Evolutionary conservation across 2,888 invertebrate genomes (phyloP).

Genomic region (Sinhomidia bicolor): DNA sequence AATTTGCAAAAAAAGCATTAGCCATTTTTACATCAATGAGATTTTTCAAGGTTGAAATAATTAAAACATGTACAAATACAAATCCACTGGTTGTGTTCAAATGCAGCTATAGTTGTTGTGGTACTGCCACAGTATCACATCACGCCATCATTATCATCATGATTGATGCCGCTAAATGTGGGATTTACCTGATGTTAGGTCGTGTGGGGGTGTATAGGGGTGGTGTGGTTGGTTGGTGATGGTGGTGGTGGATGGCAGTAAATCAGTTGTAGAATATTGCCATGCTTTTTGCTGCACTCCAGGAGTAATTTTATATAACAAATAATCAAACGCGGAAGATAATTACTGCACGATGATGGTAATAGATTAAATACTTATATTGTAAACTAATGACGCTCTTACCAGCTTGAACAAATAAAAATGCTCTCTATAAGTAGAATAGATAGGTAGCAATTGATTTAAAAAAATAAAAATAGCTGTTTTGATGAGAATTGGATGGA

Average conservation of each 20-base stretch:
- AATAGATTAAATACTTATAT: neutral
- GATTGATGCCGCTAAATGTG: too few species aligned
- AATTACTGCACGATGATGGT: neutral
- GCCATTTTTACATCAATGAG: conserved; percentile 21
- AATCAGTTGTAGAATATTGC: too few species aligned
- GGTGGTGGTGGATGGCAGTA: too few species aligned
- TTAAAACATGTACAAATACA: conserved; percentile 13
- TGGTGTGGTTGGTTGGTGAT: too few species aligned
- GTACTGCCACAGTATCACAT: too few species aligned
- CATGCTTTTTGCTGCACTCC: neutral
- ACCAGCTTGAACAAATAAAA: neutral
- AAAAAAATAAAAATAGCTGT: too few species aligned
- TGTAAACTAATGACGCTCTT: neutral
- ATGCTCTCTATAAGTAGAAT: neutral
- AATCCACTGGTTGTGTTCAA: neutral
- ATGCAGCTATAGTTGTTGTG: neutral
- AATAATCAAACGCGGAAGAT: conserved; percentile 67
- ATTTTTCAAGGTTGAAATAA: conserved; percentile 43
- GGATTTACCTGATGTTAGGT: too few species aligned
- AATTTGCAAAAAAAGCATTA: neutral
- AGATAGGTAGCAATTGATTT: too few species aligned
- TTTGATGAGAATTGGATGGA: neutral
- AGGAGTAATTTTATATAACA: neutral
- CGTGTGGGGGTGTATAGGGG: too few species aligned
- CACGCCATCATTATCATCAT: too few species aligned